phyloP scores from a whole-genome alignment of 2,113 vertebrate species.

The Salvator merianae region DNA sequence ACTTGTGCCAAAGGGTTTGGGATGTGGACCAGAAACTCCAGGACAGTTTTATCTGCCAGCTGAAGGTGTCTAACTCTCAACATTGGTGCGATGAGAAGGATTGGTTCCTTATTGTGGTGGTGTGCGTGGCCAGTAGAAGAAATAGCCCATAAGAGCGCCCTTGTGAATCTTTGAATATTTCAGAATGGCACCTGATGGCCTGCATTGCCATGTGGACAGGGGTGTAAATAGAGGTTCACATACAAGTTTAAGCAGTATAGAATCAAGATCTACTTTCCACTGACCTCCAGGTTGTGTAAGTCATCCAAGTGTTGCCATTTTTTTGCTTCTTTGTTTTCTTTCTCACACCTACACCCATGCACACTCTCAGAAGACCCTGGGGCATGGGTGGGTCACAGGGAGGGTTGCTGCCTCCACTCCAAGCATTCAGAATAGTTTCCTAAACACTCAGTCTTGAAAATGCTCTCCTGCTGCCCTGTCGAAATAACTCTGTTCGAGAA shows the following conservation, averaged over 20 bases:
- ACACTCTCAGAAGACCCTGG: neutral
- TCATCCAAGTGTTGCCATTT: neutral
- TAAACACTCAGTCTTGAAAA: neutral
- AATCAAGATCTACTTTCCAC: neutral
- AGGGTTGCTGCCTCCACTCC: neutral
- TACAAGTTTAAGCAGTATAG: neutral
- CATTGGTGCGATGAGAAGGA: too few relatives aligned
- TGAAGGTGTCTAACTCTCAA: neutral
- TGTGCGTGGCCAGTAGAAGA: too few relatives aligned
- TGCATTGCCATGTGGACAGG: too few relatives aligned
- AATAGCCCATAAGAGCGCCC: neutral
- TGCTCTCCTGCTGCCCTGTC: too few relatives aligned
- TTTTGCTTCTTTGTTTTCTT: neutral
- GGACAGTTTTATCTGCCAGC: neutral
- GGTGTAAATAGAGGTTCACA: neutral
- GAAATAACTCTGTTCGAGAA: accelerated
- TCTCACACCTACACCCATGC: too few relatives aligned
- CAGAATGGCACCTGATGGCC: neutral
- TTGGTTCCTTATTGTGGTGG: neutral
- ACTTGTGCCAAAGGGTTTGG: neutral
- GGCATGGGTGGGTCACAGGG: neutral
- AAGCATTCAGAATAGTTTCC: neutral
- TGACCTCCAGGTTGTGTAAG: neutral
- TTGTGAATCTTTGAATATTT: neutral
- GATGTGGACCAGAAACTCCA: neutral